Conservation (phyloP, 2,113 vertebrate genomes). For the Propithecus coquereli region DNA sequence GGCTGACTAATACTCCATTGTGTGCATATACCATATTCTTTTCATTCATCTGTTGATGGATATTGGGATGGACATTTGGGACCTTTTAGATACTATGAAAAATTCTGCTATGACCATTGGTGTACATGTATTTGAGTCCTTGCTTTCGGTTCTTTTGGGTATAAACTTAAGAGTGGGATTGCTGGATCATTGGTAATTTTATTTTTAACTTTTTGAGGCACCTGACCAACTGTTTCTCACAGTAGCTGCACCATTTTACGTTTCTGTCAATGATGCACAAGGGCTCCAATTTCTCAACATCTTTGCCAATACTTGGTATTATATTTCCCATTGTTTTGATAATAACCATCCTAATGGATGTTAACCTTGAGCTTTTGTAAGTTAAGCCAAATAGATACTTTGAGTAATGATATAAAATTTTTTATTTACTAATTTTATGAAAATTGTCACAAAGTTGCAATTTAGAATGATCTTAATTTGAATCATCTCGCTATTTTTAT, state of each 20-base stretch:
- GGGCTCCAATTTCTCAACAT: neutral
- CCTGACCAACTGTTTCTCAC: neutral
- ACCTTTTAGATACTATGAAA: neutral
- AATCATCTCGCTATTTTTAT: neutral
- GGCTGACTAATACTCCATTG: neutral
- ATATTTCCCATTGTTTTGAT: neutral
- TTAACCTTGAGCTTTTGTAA: neutral
- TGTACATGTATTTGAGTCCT: neutral
- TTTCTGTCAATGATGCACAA: neutral
- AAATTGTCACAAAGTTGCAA: neutral
- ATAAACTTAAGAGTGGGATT: neutral
- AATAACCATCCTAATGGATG: neutral
- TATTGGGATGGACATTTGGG: neutral
- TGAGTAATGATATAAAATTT: neutral
- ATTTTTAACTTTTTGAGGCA: neutral
- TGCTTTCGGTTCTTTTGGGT: neutral
- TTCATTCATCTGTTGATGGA: neutral
- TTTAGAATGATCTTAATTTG: conserved; percentile 24
- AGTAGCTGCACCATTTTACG: neutral
- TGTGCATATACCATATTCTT: neutral
- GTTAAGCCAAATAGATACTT: neutral
- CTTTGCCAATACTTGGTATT: neutral
- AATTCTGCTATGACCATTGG: neutral
- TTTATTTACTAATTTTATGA: conserved; percentile 13
- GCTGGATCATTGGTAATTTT: neutral